Evolutionary conservation across 23 tunicate genomes (phyloP), one percentile per base, ranked within the genome.

Genomic region (Ciona savignyi): DNA sequence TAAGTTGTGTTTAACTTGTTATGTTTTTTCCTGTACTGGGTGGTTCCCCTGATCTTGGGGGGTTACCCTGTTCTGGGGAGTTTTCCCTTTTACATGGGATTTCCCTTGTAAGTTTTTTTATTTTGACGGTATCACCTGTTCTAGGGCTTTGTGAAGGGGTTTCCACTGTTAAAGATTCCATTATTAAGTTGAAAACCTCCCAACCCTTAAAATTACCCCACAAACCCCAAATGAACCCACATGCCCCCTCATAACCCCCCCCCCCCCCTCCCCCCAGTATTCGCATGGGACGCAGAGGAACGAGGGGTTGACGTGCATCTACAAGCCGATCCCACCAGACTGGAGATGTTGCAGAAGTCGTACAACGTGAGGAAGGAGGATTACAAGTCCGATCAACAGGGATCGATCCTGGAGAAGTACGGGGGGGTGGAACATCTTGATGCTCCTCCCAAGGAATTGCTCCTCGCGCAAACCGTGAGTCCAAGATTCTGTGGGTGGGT

Each of bases 401-500:
- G 86, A 27, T 86, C 94, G 1, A 60, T 93, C 25, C 62, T 93
- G 35, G 98, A 81, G 23, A 93, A 93, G 65, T 93, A 93, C 35
- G 98, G 98, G 1, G 98, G 98, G 4, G 22, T 82, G 21, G 98
- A 93, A 35, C 94, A 93, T 69, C 73, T 93, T 4, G 77, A 86
- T 33, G 98, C 98, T 30, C 98, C 98, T 20, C 98, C 98, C 1
- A 93, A 93, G 73, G 94, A 93, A 81, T 73, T 93, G n/a, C 70
- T 93, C n/a, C 70, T 89, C 24, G 98, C 98, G 11, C 98, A 93
- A 78, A 86, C 98, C 1, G 94, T 81, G 65, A 72, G 78, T 42
- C n/a, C n/a, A n/a, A n/a, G n/a, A n/a, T n/a, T n/a, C n/a, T n/a
- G n/a, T n/a, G n/a, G n/a, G n/a, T n/a, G n/a, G n/a, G n/a, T n/a